These are phyloP conservation scores for Trachythela sp. DNA, from an alignment of 64 coral and sea anemone species.

Conservation along the genomic window DNA sequence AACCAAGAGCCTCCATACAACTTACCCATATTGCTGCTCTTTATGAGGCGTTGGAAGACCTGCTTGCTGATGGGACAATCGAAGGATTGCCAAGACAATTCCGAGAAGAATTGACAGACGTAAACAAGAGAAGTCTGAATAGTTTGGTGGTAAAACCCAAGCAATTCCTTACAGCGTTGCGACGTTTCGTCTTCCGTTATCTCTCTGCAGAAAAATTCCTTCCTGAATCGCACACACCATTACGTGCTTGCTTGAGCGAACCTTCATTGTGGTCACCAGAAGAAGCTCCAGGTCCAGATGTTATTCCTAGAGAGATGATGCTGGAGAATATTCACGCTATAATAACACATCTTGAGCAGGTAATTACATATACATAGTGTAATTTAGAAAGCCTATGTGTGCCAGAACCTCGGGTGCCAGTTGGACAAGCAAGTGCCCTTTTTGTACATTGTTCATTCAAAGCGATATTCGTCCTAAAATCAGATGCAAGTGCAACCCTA, in stretches of 20 bases:
- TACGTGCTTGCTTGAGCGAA: slow-evolving; percentile 53
- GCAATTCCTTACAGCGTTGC: slow-evolving; percentile 47
- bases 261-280: slow-evolving; percentile 66
- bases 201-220: slow-evolving; percentile 67
- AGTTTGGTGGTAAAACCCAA: neutral
- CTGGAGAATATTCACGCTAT: neutral
- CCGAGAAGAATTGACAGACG: slow-evolving; percentile 33
- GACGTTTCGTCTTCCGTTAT: slow-evolving; percentile 91
- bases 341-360: neutral
- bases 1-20: slow-evolving; percentile 53
- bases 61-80: slow-evolving; percentile 64
- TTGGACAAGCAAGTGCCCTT: too few relatives aligned
- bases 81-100: slow-evolving; percentile 60
- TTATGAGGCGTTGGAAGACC: slow-evolving; percentile 83
- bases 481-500: too few relatives aligned
- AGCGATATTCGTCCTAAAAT: too few relatives aligned
- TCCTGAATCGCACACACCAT: slow-evolving; percentile 38
- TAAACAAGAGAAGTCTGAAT: slow-evolving; percentile 21
- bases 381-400: neutral
- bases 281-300: neutral
- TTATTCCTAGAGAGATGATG: neutral
- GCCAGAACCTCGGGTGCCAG: neutral
- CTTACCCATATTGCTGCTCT: slow-evolving; percentile 71
- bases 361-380: neutral
- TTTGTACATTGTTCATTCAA: too few relatives aligned